Conservation (phyloP, 2,888 invertebrate species). For the Ormyrus pomaceus region DNA sequence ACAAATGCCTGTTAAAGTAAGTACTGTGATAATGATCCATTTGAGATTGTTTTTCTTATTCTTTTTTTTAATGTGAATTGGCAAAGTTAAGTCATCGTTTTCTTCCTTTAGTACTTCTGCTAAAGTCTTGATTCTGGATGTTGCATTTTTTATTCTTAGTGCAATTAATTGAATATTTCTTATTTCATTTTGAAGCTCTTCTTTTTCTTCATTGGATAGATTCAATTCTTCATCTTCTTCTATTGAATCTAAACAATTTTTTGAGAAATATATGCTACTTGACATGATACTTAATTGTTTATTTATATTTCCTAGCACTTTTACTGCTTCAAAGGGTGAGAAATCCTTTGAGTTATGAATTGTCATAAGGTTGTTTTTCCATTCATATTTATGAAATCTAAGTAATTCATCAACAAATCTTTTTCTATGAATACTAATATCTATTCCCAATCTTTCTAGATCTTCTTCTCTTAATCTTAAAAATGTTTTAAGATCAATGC, state of each 20-base stretch:
- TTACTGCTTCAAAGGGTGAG: constrained; percentile 76
- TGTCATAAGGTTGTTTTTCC: constrained; percentile 74
- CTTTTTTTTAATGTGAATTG: constrained; percentile 42
- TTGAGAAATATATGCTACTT: constrained; percentile 78
- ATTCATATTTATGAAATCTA: constrained; percentile 79
- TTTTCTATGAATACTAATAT: constrained; percentile 79
- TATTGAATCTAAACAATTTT: constrained; percentile 59
- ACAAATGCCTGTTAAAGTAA: constrained; percentile 38
- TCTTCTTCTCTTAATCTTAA: constrained; percentile 79
- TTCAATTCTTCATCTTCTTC: constrained; percentile 50
- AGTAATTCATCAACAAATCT: constrained; percentile 78
- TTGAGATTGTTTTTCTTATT: constrained; percentile 28
- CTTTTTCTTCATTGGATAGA: constrained; percentile 56
- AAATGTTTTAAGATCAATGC: constrained; percentile 79
- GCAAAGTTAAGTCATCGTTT: constrained; percentile 42
- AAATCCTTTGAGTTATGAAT: constrained; percentile 61
- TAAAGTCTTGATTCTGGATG: constrained; percentile 58
- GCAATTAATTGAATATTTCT: constrained; percentile 60
- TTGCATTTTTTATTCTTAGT: constrained; percentile 60
- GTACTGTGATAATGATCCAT: constrained; percentile 28
- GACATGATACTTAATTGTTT: constrained; percentile 80
- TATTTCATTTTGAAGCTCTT: constrained; percentile 60
- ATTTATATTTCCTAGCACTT: constrained; percentile 77
- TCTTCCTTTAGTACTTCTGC: constrained; percentile 60
- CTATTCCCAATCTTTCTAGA: constrained; percentile 78